Percentiles rank a stretch among this genome's conserved stretches.
These are phyloP conservation scores for Acropternis orthonyx DNA, from an alignment of 2,797 vertebrate species.

Conservation along the genomic window DNA sequence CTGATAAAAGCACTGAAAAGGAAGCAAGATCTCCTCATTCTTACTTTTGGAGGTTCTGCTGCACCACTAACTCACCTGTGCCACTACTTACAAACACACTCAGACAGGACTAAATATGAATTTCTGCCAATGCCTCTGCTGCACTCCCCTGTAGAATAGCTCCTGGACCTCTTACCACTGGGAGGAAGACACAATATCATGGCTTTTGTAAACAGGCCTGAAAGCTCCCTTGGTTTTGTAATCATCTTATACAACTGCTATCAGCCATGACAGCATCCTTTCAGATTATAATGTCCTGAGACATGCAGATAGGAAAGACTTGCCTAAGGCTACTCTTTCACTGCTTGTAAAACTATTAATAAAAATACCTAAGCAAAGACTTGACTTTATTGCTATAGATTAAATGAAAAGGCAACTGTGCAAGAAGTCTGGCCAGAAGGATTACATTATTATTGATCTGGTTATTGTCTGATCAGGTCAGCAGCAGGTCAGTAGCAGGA, in stretches of 20 bases:
- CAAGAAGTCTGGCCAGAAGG: neutral
- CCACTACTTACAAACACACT: neutral
- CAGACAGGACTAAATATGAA: neutral
- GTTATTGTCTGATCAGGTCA: neutral
- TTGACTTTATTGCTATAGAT: conserved; percentile 6
- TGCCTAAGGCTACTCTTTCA: conserved; percentile 29
- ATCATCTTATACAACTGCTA: neutral
- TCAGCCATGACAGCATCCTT: conserved; percentile 46
- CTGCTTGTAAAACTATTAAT: conserved; percentile 58
- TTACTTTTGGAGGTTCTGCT: neutral
- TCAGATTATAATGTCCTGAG: conserved; percentile 20
- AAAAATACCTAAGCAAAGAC: conserved; percentile 18
- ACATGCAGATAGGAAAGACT: conserved; percentile 33
- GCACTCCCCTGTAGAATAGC: neutral
- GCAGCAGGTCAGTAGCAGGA: neutral
- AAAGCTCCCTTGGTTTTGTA: conserved; percentile 15
- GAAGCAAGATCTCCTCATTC: neutral
- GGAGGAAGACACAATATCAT: neutral
- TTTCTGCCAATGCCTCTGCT: neutral
- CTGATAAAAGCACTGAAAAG: neutral
- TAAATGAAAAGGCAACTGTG: conserved; percentile 20
- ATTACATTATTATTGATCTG: conserved; percentile 27
- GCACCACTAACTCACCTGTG: neutral
- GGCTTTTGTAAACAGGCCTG: conserved; percentile 5
- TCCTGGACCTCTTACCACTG: neutral